Base-by-base conservation (phyloP, 1,140 invertebrate genomes). In the Steinernema khuongi region DNA sequence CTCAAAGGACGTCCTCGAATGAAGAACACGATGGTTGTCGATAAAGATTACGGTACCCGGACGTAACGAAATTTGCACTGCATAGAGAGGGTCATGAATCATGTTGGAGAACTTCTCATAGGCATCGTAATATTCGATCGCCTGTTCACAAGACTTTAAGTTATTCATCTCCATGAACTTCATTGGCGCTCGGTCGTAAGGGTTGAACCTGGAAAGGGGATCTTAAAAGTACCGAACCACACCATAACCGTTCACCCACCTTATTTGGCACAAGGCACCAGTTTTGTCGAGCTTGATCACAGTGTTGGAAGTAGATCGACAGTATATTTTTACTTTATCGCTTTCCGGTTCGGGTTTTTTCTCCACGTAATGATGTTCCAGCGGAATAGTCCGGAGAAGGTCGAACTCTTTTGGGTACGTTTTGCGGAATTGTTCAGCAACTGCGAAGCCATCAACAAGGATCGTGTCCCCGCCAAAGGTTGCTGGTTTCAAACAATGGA, bases 21-120 rank as follows among this genome's bases (percentile, higher is more conserved):
- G 91, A 1, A 92, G 83, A 0, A 91, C 87, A 66, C 91, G 87
- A 88, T 90, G 92, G 85, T 92, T 92, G 79, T 92, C 91, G 70
- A 92, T 89, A 50, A 90, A 88, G 36, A 92, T 85, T 0, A 92
- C 88, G 32, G 86, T 89, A 75, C 90, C 90, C 33, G 91, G 90
- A 26, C 81, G 80, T 14, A 92, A 81, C 83, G 89, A 89, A 18
- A 91, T 84, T 77, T 86, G 86, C 86, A 89, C 88, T 76, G 89
- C 87, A 50, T 88, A 87, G 1, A 85, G 79, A 1, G 86, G 79
- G 50, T 88, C 82, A 30, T 88, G 83, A 44, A 90, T 88, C 75
- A 89, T 87, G 29, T 85, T 81, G 0, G 89, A 85, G n/a, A 91
- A 87, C 71, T 86, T 82, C 43, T 87, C 86, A 17, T 91, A 86